Base-by-base conservation (phyloP, 1,140 invertebrate species). In the Euglossa dilemma region DNA sequence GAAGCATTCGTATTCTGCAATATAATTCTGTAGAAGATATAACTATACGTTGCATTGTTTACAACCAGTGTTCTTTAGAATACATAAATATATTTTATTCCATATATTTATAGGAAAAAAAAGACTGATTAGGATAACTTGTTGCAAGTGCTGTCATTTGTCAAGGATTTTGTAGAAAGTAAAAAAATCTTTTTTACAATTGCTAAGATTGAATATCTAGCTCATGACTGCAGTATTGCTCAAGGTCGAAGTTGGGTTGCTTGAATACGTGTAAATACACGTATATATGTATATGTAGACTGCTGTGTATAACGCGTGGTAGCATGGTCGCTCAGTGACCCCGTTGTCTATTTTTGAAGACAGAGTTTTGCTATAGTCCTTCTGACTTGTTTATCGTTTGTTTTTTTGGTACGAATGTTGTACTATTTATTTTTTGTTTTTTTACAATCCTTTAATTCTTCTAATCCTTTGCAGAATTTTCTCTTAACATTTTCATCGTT, bases 321-420 rank as follows among this genome's bases (percentile, higher is more conserved):
- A 56, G n/a, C 23, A 28, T 28, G 45, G 20, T 76, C 80, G 54
- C 54, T 76, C 61, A 52, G 43, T 67, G 28, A 82, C 52, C 80
- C 54, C 45, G 23, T 82, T 82, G 45, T 77, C 61, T 77, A 77
- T 82, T 82, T 69, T 59, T 59, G 77, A 82, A 82, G 72, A 56
- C 57, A 56, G 57, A 45, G n/a, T 25, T 81, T 69, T 18, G 2
- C 43, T 54, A 14, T 71, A 23, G 18, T 25, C n/a, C 50, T 56
- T 18, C 28, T 23, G 12, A 43, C 45, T 74, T 54, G 11, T n/a
- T 5, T 43, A 47, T 11, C 3, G 3, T 36, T 72, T 72, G 4
- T 56, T 56, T 18, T 36, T 36, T 36, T 18, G 7, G 2, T 0
- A 70, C 20, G 1, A 5, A 11, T 47, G 9, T 52, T 12, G 7